Conservation (phyloP, 2,113 vertebrate genomes). For the Fukomys damarensis region DNA sequence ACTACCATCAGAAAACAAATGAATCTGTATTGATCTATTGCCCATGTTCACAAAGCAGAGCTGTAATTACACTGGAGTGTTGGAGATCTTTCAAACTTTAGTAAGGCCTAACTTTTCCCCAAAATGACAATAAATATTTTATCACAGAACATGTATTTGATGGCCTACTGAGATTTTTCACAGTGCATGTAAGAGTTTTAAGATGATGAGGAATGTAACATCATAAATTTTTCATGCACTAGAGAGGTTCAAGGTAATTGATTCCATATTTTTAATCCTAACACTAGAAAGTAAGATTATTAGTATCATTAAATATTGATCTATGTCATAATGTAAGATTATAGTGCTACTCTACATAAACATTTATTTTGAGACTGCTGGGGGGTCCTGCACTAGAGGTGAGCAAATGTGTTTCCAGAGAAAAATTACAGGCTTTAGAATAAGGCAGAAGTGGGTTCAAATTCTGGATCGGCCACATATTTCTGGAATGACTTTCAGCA, state of each 20-base stretch:
- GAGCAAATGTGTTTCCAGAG: conserved; percentile 1
- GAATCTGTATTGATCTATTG: conserved; percentile 89
- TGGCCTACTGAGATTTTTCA: conserved; percentile 95
- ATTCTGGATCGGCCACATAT: background rate
- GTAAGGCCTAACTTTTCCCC: conserved; percentile 92
- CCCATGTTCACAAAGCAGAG: conserved; percentile 86
- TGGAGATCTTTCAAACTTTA: conserved; percentile 94
- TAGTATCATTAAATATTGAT: conserved; percentile 91
- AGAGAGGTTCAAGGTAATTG: conserved; percentile 91
- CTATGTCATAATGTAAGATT: conserved; percentile 88
- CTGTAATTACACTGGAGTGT: conserved; percentile 94
- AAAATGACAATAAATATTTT: conserved; percentile 98
- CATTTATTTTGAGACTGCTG: conserved; percentile 78
- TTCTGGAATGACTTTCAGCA: background rate
- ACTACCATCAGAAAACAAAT: conserved; percentile 89
- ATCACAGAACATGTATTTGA: conserved; percentile 97
- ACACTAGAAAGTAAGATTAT: conserved; percentile 91
- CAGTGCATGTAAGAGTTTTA: conserved; percentile 92
- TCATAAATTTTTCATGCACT: conserved; percentile 94
- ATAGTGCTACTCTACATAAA: conserved; percentile 86
- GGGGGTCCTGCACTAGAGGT: conserved; percentile 48
- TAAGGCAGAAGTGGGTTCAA: background rate
- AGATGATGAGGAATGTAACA: conserved; percentile 92
- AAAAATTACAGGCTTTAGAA: background rate
- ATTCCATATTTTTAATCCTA: conserved; percentile 91